Conservation (phyloP, 2,113 vertebrate species). For the Channa argus region DNA sequence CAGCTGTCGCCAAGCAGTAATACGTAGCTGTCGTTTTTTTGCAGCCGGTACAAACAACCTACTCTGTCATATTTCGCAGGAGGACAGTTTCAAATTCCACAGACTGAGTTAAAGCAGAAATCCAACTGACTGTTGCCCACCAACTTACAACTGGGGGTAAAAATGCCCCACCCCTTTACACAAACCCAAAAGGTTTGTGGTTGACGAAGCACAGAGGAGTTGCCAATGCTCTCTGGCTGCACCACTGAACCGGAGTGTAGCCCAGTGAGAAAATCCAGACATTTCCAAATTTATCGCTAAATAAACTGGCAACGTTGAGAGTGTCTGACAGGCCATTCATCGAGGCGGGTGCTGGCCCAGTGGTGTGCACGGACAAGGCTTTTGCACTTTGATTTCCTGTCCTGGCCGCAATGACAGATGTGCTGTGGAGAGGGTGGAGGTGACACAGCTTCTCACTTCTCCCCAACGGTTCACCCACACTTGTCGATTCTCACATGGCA, state of each 20-base stretch:
- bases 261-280: conserved; percentile 71
- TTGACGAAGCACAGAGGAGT: conserved; percentile 53
- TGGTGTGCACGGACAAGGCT: conserved; percentile 69
- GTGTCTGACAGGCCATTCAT: conserved; percentile 81
- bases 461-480: conserved; percentile 50
- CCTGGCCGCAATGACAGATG: conserved; percentile 78
- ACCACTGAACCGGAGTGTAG: conserved; percentile 59
- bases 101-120: too few species aligned
- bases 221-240: conserved; percentile 38
- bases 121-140: conserved; percentile 1
- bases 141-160: conserved; percentile 25
- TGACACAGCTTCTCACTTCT: conserved; percentile 65
- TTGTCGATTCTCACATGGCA: conserved; percentile 3
- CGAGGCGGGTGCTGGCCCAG: conserved; percentile 65
- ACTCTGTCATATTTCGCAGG: too few species aligned
- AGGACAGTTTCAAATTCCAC: too few species aligned
- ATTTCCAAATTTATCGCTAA: conserved; percentile 83
- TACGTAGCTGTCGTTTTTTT: too few species aligned
- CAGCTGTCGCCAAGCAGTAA: too few species aligned
- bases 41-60: too few species aligned
- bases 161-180: conserved; percentile 17
- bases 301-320: conserved; percentile 78
- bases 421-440: conserved; percentile 72
- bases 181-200: conserved; percentile 22
- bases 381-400: conserved; percentile 85